Evolutionary conservation across 2,113 vertebrate genomes (phyloP), one percentile per base, ranked within the genome.

Genomic region (Oncorhynchus masou): DNA sequence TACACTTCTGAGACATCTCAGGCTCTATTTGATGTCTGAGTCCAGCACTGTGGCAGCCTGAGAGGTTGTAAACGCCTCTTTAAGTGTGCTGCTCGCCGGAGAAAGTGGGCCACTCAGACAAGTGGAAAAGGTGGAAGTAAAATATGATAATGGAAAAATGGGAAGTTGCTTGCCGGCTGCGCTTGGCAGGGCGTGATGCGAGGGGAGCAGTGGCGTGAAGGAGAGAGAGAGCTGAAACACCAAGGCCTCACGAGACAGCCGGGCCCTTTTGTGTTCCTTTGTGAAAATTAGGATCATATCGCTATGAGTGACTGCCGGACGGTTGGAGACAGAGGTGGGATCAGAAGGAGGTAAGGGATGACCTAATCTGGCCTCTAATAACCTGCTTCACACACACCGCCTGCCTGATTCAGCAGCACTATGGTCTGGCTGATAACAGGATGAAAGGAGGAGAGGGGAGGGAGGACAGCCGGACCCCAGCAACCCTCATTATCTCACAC

Each of bases 241-340:
- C 65, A 67, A 54, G 27, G 27, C 29, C 65, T 29, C 65, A 67
- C 6, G 65, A 29, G 65, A 29, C 29, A 16, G 65, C 29, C 65
- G 15, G 22, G 90, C 89, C 94, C 88, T 94, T 94, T 94, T 94
- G 92, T 94, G 94, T 91, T 94, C 93, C 62, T 57, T 73, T 80
- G 94, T 94, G 93, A 94, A 77, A 95, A 94, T 95, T 95, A 95
- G 94, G 94, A 94, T 94, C 92, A 93, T 95, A 93, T 94, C 60
- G n/a, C 59, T 54, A 48, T 60, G 34, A 31, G n/a, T 62, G 71
- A 73, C 81, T 79, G 92, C 71, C 72, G 92, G 93, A 93, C 94
- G 90, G 92, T 93, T 54, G 93, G 92, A 94, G 92, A 92, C 92
- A 93, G 91, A 90, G 90, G 94, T 89, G 89, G 88, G 91, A 93